Evolutionary conservation across 2,113 vertebrate species (phyloP).

Genomic region (Menidia beryllina): DNA sequence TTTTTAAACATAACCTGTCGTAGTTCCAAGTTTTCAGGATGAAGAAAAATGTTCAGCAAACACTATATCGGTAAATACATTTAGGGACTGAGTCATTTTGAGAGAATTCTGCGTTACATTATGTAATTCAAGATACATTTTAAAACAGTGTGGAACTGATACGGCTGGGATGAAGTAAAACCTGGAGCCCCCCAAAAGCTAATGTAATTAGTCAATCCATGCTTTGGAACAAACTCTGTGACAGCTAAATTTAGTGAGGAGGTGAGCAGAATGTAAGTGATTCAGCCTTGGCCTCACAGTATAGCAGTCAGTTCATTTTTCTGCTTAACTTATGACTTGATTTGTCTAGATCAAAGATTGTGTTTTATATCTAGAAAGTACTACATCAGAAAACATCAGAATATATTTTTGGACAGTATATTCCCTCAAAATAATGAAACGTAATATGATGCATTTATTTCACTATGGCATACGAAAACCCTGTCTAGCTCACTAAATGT

Average conservation of each 20-base stretch:
- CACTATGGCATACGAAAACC: constrained; percentile 25
- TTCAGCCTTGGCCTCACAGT: neutral
- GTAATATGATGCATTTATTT: constrained; percentile 19
- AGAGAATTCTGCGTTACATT: neutral
- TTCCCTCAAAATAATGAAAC: constrained; percentile 5
- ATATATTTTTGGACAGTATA: neutral
- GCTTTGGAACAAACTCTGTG: neutral
- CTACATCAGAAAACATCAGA: constrained; percentile 14
- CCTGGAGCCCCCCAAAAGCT: rapidly evolving
- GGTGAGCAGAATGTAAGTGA: neutral
- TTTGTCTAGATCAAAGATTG: neutral
- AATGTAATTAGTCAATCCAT: neutral
- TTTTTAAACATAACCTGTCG: neutral
- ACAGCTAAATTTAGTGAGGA: neutral
- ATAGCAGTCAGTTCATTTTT: neutral
- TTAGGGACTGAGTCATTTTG: neutral
- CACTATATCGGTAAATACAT: neutral
- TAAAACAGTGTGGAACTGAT: neutral
- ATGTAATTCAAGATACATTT: neutral
- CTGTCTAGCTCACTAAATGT: constrained; percentile 26
- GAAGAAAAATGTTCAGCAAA: neutral
- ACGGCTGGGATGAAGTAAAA: neutral
- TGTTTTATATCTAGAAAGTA: constrained; percentile 1
- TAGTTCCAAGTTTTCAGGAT: neutral
- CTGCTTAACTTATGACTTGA: neutral